A percentile compares a stretch with the other conserved stretches of the same genome.
These are phyloP conservation scores for Catotricha subobsoleta DNA, from an alignment of 2,888 invertebrate species.

Conservation along the genomic window DNA sequence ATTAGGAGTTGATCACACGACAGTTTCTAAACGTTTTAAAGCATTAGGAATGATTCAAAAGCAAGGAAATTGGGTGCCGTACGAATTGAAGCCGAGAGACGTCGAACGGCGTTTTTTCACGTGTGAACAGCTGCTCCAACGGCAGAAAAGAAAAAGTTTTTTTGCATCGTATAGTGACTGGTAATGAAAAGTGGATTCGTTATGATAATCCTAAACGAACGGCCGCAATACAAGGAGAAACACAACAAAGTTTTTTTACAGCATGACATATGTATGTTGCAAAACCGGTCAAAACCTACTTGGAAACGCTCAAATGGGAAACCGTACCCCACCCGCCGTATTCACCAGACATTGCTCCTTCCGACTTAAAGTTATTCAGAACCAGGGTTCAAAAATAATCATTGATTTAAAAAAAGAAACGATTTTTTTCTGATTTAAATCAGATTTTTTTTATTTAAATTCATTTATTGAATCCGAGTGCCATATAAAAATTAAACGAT, in stretches of 20 bases:
- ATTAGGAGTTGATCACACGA: conserved; percentile 8
- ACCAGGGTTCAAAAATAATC: too few species aligned
- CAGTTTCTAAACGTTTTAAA: conserved; percentile 7
- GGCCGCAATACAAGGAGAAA: conserved; percentile 10
- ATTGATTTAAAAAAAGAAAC: too few species aligned
- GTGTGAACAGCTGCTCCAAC: conserved; percentile 3
- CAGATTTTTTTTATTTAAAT: too few species aligned
- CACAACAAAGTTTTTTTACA: conserved; percentile 15
- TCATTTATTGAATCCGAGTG: too few species aligned
- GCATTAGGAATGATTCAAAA: conserved; percentile 8
- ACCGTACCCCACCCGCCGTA: conserved; percentile 10
- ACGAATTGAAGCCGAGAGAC: conserved; percentile 11
- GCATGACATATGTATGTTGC: conserved; percentile 14
- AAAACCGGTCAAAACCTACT: conserved; percentile 12
- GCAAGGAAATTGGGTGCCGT: conserved; percentile 10
- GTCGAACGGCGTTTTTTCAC: conserved; percentile 9
- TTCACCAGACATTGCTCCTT: conserved; percentile 12
- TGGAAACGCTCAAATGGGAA: conserved; percentile 15
- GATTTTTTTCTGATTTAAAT: too few species aligned
- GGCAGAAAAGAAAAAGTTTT: conserved; percentile 6
- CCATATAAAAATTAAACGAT: too few species aligned
- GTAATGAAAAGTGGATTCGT: conserved; percentile 6
- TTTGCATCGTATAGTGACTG: conserved; percentile 5
- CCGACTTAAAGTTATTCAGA: conserved; percentile 12
- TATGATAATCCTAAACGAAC: conserved; percentile 6